phyloP scores from a whole-genome alignment of 2,888 invertebrate genomes.

The Ligdia adustata region DNA sequence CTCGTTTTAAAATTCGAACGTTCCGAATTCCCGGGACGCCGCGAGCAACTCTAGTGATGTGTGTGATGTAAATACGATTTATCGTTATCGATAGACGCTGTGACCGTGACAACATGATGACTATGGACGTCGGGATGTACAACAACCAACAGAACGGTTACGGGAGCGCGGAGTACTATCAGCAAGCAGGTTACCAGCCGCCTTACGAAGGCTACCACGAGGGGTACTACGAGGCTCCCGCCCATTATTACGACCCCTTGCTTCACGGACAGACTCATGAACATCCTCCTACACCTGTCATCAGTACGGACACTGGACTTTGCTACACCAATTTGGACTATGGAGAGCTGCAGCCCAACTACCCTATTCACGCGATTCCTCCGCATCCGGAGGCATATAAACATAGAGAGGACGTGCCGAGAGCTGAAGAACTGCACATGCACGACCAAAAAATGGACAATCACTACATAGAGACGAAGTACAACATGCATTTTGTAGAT shows the following conservation, averaged over 20 bases:
- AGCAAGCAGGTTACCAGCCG: constrained; percentile 70
- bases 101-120: constrained; percentile 86
- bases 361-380: constrained; percentile 81
- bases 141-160: constrained; percentile 86
- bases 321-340: constrained; percentile 96
- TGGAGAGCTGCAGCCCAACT: constrained; percentile 75
- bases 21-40: constrained; percentile 53
- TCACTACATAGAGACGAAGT: constrained; percentile 80
- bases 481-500: constrained; percentile 80
- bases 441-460: constrained; percentile 76
- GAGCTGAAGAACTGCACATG: constrained; percentile 74
- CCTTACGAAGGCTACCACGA: constrained; percentile 76
- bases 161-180: constrained; percentile 79
- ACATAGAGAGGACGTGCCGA: constrained; percentile 83
- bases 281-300: constrained; percentile 86
- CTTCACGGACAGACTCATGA: constrained; percentile 72
- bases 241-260: constrained; percentile 81
- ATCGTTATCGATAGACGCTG: constrained; percentile 64
- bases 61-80: constrained; percentile 63
- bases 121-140: constrained; percentile 93
- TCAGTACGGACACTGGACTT: constrained; percentile 93
- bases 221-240: constrained; percentile 73
- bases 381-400: constrained; percentile 81
- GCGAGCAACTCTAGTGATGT: constrained; percentile 63
- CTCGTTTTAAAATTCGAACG: constrained; percentile 54